Evolutionary conservation across 2,888 invertebrate species (phyloP).

Genomic region (Microctonus brassicae): DNA sequence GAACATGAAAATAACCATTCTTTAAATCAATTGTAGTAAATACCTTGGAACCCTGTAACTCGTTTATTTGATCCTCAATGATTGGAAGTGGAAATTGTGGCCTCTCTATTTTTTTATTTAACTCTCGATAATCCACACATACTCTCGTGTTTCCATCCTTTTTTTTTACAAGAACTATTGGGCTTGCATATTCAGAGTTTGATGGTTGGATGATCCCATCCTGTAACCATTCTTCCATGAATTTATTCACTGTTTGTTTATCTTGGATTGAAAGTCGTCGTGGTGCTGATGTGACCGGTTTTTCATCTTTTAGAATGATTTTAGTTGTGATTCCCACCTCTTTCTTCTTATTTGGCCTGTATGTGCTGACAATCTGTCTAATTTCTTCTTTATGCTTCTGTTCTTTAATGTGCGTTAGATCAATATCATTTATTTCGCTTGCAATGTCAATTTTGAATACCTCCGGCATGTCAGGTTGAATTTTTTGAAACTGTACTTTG

Average conservation of each 20-base stretch:
- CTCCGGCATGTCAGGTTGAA: not conserved
- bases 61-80: slow-evolving; percentile 49
- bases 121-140: slow-evolving; percentile 49
- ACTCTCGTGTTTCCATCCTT: slow-evolving; percentile 45
- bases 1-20: slow-evolving; percentile 43
- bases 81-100: slow-evolving; percentile 48
- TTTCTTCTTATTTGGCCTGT: slow-evolving; percentile 34
- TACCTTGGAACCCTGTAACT: slow-evolving; percentile 31
- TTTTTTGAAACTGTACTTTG: slow-evolving; percentile 20
- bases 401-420: slow-evolving; percentile 23
- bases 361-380: slow-evolving; percentile 21
- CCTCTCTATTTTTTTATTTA: slow-evolving; percentile 47
- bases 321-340: slow-evolving; percentile 40
- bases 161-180: slow-evolving; percentile 46
- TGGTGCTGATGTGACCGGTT: slow-evolving; percentile 30
- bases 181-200: slow-evolving; percentile 47
- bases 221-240: slow-evolving; percentile 47
- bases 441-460: slow-evolving; percentile 16
- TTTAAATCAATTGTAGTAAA: slow-evolving; percentile 47
- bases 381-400: no score
- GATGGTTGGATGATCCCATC: slow-evolving; percentile 43
- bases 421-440: slow-evolving; percentile 17
- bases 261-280: slow-evolving; percentile 42
- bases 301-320: slow-evolving; percentile 45
- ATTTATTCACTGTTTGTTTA: slow-evolving; percentile 37